A percentile compares a stretch with the other conserved stretches of the same genome.
Conservation (phyloP, 1,140 invertebrate species). For the Atta colombica region DNA sequence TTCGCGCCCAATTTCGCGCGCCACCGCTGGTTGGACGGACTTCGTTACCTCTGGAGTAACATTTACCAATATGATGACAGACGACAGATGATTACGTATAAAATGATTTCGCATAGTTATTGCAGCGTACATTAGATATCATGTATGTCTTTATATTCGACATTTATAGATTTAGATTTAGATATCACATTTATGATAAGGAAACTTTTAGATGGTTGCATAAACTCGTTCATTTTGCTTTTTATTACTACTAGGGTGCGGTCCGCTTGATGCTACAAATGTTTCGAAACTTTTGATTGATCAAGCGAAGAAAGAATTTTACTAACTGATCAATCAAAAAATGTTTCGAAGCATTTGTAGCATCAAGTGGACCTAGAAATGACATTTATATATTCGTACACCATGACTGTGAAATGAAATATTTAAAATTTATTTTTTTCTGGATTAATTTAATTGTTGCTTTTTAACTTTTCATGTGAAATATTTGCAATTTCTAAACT, state of each 20-base stretch:
- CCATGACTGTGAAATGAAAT: neutral
- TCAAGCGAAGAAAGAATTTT: too few species aligned
- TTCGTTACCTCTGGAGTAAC: conserved; percentile 86
- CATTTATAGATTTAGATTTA: neutral
- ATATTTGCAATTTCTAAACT: neutral
- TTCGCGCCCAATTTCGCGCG: conserved; percentile 83
- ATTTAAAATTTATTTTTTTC: neutral
- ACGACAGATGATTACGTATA: conserved; percentile 47
- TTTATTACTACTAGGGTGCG: too few species aligned
- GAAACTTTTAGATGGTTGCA: too few species aligned
- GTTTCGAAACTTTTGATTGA: too few species aligned
- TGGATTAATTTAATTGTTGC: neutral
- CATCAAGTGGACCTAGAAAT: too few species aligned
- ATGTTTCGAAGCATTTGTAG: too few species aligned
- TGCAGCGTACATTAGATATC: neutral
- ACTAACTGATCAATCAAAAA: too few species aligned
- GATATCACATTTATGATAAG: too few species aligned
- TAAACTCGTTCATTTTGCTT: too few species aligned
- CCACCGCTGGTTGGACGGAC: conserved; percentile 83
- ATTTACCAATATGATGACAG: conserved; percentile 77
- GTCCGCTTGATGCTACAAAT: too few species aligned
- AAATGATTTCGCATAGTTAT: conserved; percentile 38
- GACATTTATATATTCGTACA: neutral
- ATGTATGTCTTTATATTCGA: neutral
- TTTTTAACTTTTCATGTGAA: neutral